Conservation (phyloP, 2,113 vertebrate species). For the Paramisgurnus dabryanus region DNA sequence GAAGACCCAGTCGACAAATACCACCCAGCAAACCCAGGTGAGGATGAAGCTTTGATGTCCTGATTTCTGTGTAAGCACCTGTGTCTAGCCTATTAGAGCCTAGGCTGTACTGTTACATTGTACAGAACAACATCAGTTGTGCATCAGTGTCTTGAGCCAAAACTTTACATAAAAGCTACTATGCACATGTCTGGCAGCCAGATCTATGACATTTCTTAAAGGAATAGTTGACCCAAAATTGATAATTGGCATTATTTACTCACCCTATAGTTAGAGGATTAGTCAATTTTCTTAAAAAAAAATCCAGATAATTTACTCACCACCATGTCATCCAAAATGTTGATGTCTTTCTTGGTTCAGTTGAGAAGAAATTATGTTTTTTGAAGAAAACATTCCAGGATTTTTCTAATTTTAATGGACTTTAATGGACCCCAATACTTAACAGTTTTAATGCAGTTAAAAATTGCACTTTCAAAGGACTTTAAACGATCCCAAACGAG, state of each 20-base stretch:
- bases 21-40: conserved; percentile 96
- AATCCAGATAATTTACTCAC: too few relatives aligned
- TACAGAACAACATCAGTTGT: neutral
- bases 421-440: too few relatives aligned
- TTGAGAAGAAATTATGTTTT: too few relatives aligned
- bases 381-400: too few relatives aligned
- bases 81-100: neutral
- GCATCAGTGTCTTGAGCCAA: neutral
- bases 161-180: neutral
- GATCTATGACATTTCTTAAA: neutral
- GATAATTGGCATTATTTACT: neutral
- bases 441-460: too few relatives aligned
- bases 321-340: too few relatives aligned
- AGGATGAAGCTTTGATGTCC: neutral
- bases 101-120: neutral
- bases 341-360: too few relatives aligned
- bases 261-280: neutral
- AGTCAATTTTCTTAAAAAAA: too few relatives aligned
- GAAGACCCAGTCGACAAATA: conserved; percentile 93
- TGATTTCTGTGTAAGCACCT: neutral
- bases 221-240: conserved; percentile 5
- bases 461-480: too few relatives aligned
- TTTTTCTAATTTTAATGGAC: too few relatives aligned
- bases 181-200: neutral
- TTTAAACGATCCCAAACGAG: too few relatives aligned